Conservation (phyloP, 2,888 invertebrate genomes). For the Coelopa pilipes region DNA sequence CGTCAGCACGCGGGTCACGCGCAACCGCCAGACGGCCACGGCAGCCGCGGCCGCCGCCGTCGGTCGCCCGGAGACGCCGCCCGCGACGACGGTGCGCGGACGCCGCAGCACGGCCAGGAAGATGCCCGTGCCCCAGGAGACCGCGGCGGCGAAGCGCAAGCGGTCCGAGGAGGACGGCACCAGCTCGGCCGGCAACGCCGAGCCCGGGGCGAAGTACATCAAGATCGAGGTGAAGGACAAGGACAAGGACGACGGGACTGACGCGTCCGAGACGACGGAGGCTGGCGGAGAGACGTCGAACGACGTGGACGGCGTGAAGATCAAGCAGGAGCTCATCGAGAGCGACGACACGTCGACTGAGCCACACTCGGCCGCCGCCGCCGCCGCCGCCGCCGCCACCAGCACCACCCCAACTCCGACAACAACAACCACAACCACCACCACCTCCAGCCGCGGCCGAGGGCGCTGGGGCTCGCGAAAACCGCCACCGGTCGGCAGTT, state of each 20-base stretch:
- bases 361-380: constrained; percentile 43
- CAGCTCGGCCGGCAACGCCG: constrained; percentile 40
- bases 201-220: constrained; percentile 52
- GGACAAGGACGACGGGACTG: constrained; percentile 35
- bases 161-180: constrained; percentile 52
- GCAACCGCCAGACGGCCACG: constrained; percentile 52
- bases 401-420: constrained; percentile 44
- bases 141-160: constrained; percentile 53
- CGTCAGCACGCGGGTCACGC: constrained; percentile 59
- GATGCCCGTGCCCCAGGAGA: constrained; percentile 47
- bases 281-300: constrained; percentile 32
- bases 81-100: constrained; percentile 36
- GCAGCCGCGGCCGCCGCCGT: constrained; percentile 38
- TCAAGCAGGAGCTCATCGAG: constrained; percentile 58
- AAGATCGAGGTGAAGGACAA: constrained; percentile 53
- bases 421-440: constrained; percentile 43
- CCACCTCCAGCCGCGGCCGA: constrained; percentile 50
- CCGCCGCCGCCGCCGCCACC: constrained; percentile 43
- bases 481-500: constrained; percentile 15
- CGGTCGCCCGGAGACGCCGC: constrained; percentile 51
- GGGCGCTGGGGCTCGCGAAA: constrained; percentile 46
- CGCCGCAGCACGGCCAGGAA: constrained; percentile 45
- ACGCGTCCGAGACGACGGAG: constrained; percentile 18
- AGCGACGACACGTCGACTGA: constrained; percentile 46
- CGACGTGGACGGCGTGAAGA: constrained; percentile 44